Conservation (phyloP, 2,888 invertebrate genomes). For the Gibbula magus region DNA sequence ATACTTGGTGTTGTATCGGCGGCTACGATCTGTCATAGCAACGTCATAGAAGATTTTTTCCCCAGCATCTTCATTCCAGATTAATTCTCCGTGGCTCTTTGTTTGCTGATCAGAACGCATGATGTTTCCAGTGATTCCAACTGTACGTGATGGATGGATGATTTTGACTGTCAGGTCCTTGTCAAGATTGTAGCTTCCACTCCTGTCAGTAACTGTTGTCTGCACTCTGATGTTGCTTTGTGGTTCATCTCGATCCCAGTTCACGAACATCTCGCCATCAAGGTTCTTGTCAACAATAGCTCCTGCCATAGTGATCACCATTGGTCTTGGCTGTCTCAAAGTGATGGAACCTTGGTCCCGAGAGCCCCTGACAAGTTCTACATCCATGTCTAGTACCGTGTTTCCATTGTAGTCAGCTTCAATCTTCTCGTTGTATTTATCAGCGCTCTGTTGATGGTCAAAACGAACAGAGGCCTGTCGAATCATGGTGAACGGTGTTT, state of each 20-base stretch:
- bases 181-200: background rate
- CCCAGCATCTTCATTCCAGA: conserved; percentile 48
- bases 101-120: conserved; percentile 29
- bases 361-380: conserved; percentile 24
- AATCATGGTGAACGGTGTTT: conserved; percentile 2
- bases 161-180: conserved; percentile 44
- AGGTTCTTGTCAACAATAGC: conserved; percentile 37
- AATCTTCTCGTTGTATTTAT: conserved; percentile 19
- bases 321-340: conserved; percentile 46
- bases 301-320: no score
- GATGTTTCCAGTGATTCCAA: conserved; percentile 45
- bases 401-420: conserved; percentile 35
- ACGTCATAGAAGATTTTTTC: conserved; percentile 36
- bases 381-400: conserved; percentile 34
- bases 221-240: conserved; percentile 51
- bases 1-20: conserved; percentile 23
- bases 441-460: background rate
- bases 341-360: conserved; percentile 35
- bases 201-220: conserved; percentile 35
- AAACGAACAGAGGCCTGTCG: background rate
- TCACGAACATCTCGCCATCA: conserved; percentile 51
- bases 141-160: conserved; percentile 50
- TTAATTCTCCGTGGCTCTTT: conserved; percentile 44
- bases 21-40: conserved; percentile 27
- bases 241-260: conserved; percentile 63